A percentile compares a stretch with the other conserved stretches of the same genome.
Conservation (phyloP, 2,888 invertebrate genomes). For the Nomada ferruginata region DNA sequence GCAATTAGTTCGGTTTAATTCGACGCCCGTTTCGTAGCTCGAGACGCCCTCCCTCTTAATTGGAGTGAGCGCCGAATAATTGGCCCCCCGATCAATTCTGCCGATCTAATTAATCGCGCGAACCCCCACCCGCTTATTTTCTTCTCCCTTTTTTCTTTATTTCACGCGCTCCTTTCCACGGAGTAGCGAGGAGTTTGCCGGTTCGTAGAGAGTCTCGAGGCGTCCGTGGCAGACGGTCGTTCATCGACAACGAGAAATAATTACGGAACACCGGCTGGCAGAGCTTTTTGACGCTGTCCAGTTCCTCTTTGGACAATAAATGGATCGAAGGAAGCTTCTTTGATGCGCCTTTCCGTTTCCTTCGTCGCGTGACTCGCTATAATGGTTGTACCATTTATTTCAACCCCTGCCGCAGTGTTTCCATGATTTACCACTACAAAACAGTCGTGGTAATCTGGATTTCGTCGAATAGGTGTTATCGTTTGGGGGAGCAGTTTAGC, state of each 20-base stretch:
- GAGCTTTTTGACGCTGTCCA: constrained; percentile 3
- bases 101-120: constrained; percentile 53
- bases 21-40: constrained; percentile 53
- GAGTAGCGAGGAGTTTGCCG: not conserved
- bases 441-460: constrained; percentile 7
- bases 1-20: constrained; percentile 59
- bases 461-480: not conserved
- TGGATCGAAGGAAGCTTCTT: constrained; percentile 17
- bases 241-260: constrained; percentile 5
- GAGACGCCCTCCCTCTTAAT: constrained; percentile 55
- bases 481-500: not conserved
- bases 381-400: constrained; percentile 21
- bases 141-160: not conserved
- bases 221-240: constrained; percentile 11
- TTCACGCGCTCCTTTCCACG: constrained; percentile 4
- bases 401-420: not conserved
- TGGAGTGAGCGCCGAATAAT: constrained; percentile 55
- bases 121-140: not conserved
- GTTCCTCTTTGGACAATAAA: constrained; percentile 18
- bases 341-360: constrained; percentile 1
- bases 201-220: constrained; percentile 17
- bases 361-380: constrained; percentile 14
- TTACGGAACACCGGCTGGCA: constrained; percentile 5
- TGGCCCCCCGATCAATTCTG: constrained; percentile 43
- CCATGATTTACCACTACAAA: constrained; percentile 1